These are phyloP conservation scores for Polymixis lichenea DNA, from an alignment of 2,888 invertebrate species.

Conservation along the genomic window DNA sequence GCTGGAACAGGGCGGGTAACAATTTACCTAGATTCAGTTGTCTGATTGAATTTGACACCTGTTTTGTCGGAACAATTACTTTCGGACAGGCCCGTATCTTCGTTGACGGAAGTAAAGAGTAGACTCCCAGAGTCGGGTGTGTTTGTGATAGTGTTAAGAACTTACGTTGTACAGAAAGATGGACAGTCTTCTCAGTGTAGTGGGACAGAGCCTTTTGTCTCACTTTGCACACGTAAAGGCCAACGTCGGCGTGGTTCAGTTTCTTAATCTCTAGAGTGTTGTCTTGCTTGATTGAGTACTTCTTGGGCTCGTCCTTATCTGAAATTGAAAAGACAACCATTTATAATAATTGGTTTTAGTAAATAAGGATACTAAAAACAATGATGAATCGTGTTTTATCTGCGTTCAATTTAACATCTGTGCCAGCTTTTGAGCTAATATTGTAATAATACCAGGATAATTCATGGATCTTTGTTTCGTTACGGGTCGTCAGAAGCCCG, in stretches of 20 bases:
- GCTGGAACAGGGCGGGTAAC: not conserved
- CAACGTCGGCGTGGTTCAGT: constrained; percentile 82
- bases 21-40: not conserved
- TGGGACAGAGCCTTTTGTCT: constrained; percentile 83
- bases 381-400: too few relatives aligned
- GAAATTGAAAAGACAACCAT: constrained; percentile 5
- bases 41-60: too few relatives aligned
- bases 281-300: constrained; percentile 76
- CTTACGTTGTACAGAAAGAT: constrained; percentile 84
- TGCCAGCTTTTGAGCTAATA: too few relatives aligned
- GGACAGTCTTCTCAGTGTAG: constrained; percentile 81
- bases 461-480: too few relatives aligned
- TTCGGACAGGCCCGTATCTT: too few relatives aligned
- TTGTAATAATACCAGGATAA: not conserved
- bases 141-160: constrained; percentile 34
- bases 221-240: constrained; percentile 84
- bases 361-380: too few relatives aligned
- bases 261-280: constrained; percentile 82
- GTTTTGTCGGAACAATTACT: too few relatives aligned
- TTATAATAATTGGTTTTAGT: not conserved
- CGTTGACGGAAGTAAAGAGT: too few relatives aligned
- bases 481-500: too few relatives aligned
- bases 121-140: too few relatives aligned
- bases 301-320: constrained; percentile 75
- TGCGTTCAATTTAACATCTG: too few relatives aligned